These are phyloP conservation scores for Oryzias javanicus DNA, from an alignment of 2,113 vertebrate genomes.

Conservation along the genomic window DNA sequence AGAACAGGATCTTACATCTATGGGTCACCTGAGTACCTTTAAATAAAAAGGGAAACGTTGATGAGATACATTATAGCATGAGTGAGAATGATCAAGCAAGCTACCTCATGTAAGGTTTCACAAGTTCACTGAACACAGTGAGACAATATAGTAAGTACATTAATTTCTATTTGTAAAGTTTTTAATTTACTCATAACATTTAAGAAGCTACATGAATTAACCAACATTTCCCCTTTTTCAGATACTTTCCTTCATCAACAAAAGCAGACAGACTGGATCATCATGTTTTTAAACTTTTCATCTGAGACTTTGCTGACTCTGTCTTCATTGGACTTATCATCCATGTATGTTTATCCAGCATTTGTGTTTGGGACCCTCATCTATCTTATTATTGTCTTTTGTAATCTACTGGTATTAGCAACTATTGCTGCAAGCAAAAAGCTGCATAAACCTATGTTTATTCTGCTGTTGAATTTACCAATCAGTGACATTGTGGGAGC, in stretches of 20 bases:
- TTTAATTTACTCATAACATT: no score
- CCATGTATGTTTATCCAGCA: constrained; percentile 38
- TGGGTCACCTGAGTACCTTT: no score
- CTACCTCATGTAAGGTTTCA: no score
- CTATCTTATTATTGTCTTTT: constrained; percentile 51
- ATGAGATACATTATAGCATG: no score
- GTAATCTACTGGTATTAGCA: constrained; percentile 53
- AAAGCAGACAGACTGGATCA: background rate
- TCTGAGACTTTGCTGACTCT: constrained; percentile 22
- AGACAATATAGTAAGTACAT: no score
- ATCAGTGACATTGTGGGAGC: constrained; percentile 64
- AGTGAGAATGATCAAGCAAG: no score
- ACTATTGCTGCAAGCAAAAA: constrained; percentile 50
- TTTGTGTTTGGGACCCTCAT: constrained; percentile 49
- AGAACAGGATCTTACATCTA: no score
- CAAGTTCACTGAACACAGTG: no score
- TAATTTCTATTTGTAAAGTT: no score
- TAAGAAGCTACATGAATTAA: no score
- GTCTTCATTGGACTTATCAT: constrained; percentile 34
- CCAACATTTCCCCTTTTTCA: no score
- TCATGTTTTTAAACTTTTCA: constrained; percentile 26
- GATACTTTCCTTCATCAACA: background rate
- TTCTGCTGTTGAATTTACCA: constrained; percentile 65
- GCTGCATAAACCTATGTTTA: constrained; percentile 69
- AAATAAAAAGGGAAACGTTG: no score